A percentile compares a stretch with the other conserved stretches of the same genome.
Evolutionary conservation across 2,888 invertebrate species (phyloP).

Genomic region (Agelastica alni): DNA sequence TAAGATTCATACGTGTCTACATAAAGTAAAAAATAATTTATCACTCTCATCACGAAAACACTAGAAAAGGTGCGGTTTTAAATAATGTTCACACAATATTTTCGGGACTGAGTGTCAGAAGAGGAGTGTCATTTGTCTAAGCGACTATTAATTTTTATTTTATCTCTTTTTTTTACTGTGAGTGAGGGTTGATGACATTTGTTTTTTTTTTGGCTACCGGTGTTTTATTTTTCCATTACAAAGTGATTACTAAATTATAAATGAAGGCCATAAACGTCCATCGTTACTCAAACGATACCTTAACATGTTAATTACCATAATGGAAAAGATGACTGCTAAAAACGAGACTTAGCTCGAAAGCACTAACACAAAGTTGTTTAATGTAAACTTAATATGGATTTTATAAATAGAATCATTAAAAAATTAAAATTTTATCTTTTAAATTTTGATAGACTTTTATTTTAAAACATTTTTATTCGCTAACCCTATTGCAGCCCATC

Average conservation of each 20-base stretch:
- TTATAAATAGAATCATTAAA: no score
- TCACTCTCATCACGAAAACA: slow-evolving; percentile 53
- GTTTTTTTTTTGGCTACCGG: slow-evolving; percentile 47
- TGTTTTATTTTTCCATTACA: slow-evolving; percentile 47
- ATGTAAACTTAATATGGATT: no score
- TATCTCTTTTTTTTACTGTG: slow-evolving; percentile 49
- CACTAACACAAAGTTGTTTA: no score
- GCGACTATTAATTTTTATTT: slow-evolving; percentile 55
- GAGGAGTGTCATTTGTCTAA: slow-evolving; percentile 54
- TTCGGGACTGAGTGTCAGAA: slow-evolving; percentile 46
- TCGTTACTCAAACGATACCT: slow-evolving; percentile 46
- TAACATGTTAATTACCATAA: slow-evolving; percentile 49
- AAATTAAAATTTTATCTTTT: no score
- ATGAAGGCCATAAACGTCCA: slow-evolving; percentile 47
- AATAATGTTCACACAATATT: slow-evolving; percentile 57
- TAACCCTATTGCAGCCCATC: no score
- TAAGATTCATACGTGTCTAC: slow-evolving; percentile 13
- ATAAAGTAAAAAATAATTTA: slow-evolving; percentile 51
- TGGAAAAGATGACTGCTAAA: slow-evolving; percentile 35
- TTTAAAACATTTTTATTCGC: no score
- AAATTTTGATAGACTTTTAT: no score
- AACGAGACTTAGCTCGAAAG: no score
- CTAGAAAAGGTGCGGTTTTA: slow-evolving; percentile 56
- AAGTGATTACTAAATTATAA: slow-evolving; percentile 50
- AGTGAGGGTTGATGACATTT: slow-evolving; percentile 48